Conservation (phyloP, 2,113 vertebrate genomes). For the Peucedramus taeniatus region DNA sequence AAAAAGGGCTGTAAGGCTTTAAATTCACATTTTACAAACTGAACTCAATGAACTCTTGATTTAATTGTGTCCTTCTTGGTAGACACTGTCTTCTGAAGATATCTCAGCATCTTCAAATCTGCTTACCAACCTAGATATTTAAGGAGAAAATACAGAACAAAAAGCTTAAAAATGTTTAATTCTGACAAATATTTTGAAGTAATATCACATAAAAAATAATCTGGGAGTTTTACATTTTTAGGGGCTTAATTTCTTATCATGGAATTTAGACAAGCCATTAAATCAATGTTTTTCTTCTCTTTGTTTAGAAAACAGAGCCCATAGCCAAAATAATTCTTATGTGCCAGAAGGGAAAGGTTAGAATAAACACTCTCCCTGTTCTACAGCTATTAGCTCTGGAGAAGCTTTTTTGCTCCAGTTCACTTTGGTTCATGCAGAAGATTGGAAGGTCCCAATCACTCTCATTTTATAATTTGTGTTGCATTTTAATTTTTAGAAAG, state of each 20-base stretch:
- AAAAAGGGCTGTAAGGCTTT: background rate
- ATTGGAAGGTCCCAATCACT: background rate
- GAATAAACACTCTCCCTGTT: background rate
- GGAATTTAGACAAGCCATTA: background rate
- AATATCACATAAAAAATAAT: background rate
- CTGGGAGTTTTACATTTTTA: background rate
- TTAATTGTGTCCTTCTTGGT: background rate
- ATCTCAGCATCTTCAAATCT: background rate
- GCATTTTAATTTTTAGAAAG: slow-evolving; percentile 55
- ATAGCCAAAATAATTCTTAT: background rate
- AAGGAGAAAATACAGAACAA: background rate
- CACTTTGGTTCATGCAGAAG: background rate
- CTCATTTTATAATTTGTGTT: background rate
- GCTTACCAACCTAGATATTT: background rate
- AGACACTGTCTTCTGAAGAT: background rate
- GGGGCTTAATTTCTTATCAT: background rate
- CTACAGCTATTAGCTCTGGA: background rate
- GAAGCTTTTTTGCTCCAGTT: background rate
- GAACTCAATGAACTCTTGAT: background rate
- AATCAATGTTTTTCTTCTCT: background rate
- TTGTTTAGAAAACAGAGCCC: background rate
- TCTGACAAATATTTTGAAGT: background rate
- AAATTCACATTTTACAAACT: background rate
- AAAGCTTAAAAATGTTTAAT: background rate
- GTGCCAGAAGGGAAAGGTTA: background rate